A percentile compares a stretch with the other conserved stretches of the same genome.
phyloP scores from a whole-genome alignment of 2,888 invertebrate species.

The Hemithea aestivaria region DNA sequence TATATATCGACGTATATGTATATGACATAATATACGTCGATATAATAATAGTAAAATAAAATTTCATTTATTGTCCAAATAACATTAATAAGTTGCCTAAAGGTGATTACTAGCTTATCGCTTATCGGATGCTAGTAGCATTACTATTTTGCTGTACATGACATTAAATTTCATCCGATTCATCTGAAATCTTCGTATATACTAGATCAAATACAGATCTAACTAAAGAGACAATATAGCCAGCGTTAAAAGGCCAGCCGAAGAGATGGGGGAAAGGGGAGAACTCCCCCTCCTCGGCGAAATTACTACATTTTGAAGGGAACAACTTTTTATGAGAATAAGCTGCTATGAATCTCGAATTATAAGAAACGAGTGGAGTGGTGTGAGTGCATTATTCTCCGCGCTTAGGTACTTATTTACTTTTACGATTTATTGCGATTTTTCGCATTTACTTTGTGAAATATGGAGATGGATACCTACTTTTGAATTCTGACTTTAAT shows the following conservation, averaged over 20 bases:
- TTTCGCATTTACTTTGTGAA: no score
- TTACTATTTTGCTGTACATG: no score
- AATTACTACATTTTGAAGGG: conserved; percentile 78
- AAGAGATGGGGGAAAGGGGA: conserved; percentile 50
- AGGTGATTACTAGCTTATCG: no score
- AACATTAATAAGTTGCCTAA: no score
- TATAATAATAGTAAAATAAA: no score
- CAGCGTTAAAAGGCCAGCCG: conserved; percentile 76
- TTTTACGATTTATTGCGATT: conserved; percentile 11
- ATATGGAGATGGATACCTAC: no score
- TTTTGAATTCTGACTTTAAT: no score
- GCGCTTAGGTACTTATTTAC: conserved; percentile 23
- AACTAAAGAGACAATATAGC: conserved; percentile 77
- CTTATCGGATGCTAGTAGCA: no score
- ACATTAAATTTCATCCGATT: conserved; percentile 20
- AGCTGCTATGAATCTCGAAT: conserved; percentile 77
- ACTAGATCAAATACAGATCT: conserved; percentile 73
- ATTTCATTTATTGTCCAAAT: no score
- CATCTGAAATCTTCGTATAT: conserved; percentile 50
- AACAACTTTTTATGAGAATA: conserved; percentile 79
- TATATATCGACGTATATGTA: no score
- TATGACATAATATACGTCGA: no score
- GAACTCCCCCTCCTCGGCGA: conserved; percentile 56
- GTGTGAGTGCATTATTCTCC: conserved; percentile 39
- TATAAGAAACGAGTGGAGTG: conserved; percentile 61